A percentile compares a stretch with the other conserved stretches of the same genome.
phyloP scores from a whole-genome alignment of 2,797 vertebrate species.

The Poliocrania exsul region DNA sequence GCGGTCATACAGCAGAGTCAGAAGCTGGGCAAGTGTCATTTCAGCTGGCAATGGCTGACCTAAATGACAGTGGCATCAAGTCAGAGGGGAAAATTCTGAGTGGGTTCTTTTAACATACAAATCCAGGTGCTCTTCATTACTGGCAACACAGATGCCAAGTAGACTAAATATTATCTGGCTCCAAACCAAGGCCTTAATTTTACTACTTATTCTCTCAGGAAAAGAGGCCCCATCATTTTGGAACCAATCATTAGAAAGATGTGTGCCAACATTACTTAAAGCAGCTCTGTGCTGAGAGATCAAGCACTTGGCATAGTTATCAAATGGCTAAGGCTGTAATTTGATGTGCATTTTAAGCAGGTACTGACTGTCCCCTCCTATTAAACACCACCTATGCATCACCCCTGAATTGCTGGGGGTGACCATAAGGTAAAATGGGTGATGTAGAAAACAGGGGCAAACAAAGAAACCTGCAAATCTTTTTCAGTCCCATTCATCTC shows the following conservation, averaged over 20 bases:
- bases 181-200: background rate
- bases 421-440: background rate
- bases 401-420: background rate
- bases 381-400: background rate
- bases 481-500: background rate
- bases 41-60: constrained; percentile 94
- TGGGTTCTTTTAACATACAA: background rate
- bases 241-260: background rate
- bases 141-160: background rate
- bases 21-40: constrained; percentile 97
- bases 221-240: background rate
- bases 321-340: background rate
- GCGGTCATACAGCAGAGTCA: constrained; percentile 94
- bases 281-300: background rate
- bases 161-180: background rate
- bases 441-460: background rate
- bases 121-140: background rate
- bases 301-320: background rate
- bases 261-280: background rate
- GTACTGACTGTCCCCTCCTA: background rate
- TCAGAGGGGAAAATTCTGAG: background rate
- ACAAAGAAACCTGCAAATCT: background rate
- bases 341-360: background rate
- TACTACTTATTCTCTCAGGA: background rate
- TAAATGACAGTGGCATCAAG: constrained; percentile 61